These are phyloP conservation scores for Caiman crocodilus DNA, from an alignment of 2,797 vertebrate species.

Conservation along the genomic window DNA sequence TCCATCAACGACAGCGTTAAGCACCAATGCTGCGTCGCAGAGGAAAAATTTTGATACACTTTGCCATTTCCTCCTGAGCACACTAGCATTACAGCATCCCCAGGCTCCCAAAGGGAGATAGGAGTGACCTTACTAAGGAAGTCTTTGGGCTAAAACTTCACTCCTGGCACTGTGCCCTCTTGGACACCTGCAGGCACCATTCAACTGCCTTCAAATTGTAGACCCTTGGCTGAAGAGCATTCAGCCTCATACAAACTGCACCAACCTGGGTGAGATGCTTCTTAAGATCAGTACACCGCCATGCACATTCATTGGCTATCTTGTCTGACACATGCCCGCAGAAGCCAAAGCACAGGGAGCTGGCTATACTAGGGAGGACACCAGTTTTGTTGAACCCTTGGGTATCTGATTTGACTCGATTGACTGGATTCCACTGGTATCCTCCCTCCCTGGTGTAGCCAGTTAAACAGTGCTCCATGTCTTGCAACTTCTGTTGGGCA, in stretches of 20 bases:
- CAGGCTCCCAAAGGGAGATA: background rate
- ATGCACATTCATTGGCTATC: background rate
- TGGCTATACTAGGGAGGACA: no score
- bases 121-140: background rate
- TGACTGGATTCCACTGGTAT: background rate
- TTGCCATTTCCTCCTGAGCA: conserved; percentile 21
- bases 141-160: background rate
- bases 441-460: no score
- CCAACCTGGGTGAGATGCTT: background rate
- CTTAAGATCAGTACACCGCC: background rate
- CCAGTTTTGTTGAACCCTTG: no score
- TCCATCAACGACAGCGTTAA: conserved; percentile 14
- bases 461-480: no score
- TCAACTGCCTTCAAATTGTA: background rate
- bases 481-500: no score
- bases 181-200: background rate
- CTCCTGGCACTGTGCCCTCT: background rate
- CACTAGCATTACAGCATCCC: background rate
- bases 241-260: background rate
- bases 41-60: background rate
- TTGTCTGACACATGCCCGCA: no score
- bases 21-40: background rate
- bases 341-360: no score
- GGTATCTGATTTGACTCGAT: background rate
- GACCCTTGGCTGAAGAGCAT: background rate